Percentiles rank a stretch among this genome's conserved stretches.
These are phyloP conservation scores for Rhinophrynus dorsalis DNA, from an alignment of 2,797 vertebrate genomes.

Conservation along the genomic window DNA sequence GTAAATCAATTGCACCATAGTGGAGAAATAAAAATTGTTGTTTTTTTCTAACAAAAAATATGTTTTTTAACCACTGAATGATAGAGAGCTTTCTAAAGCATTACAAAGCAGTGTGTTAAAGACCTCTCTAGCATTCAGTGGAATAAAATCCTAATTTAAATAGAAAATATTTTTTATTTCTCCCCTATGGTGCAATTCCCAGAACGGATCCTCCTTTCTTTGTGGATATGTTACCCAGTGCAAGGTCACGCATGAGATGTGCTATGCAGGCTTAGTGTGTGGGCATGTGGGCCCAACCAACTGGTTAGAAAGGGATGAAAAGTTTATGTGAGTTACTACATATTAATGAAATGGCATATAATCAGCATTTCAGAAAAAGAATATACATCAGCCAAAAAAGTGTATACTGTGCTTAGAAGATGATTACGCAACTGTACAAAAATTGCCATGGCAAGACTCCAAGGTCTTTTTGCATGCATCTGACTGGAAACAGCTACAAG, in stretches of 20 bases:
- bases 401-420: constrained; percentile 15
- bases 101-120: too few species aligned
- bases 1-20: too few species aligned
- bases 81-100: too few species aligned
- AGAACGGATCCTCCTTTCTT: too few species aligned
- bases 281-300: constrained; percentile 4
- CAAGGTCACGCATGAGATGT: background rate
- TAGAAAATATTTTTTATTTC: too few species aligned
- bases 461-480: constrained; percentile 26
- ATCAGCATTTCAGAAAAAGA: constrained; percentile 19
- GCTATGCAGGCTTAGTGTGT: background rate
- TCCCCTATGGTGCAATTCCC: too few species aligned
- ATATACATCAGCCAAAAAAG: constrained; percentile 21
- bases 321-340: background rate
- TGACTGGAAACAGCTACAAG: constrained; percentile 16
- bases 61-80: too few species aligned
- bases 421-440: constrained; percentile 35
- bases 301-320: background rate
- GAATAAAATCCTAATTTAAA: too few species aligned
- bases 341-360: constrained; percentile 10
- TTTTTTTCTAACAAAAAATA: too few species aligned
- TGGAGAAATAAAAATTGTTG: too few species aligned
- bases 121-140: too few species aligned
- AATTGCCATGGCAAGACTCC: constrained; percentile 29
- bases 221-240: too few species aligned